phyloP scores from a whole-genome alignment of 1,140 invertebrate species.

The Leptinotarsa lineolata region DNA sequence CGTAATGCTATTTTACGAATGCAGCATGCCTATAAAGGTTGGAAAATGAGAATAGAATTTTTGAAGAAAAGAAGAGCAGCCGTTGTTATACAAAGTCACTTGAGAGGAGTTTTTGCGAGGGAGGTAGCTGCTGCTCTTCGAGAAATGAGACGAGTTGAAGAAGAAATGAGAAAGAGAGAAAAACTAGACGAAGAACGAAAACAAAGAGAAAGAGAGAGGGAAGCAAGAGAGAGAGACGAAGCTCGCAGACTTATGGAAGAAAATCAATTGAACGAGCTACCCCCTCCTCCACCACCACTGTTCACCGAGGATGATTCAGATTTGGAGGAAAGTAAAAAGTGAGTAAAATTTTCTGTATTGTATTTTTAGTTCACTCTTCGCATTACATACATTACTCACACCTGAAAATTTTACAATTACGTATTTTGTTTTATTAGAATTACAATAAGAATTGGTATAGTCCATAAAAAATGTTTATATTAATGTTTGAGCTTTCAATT shows the following conservation, averaged over 20 bases:
- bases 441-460: too few species aligned
- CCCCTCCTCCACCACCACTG: constrained; percentile 33
- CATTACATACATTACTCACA: too few species aligned
- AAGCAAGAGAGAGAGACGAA: constrained; percentile 54
- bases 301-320: constrained; percentile 36
- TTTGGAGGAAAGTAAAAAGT: constrained; percentile 62
- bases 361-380: too few species aligned
- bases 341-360: constrained; percentile 33
- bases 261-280: constrained; percentile 37
- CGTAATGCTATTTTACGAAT: constrained; percentile 76
- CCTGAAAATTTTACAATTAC: too few species aligned
- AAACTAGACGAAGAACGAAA: constrained; percentile 68
- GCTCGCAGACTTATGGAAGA: constrained; percentile 28
- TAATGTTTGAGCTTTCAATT: too few species aligned
- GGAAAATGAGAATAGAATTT: constrained; percentile 83
- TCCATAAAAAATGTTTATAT: too few species aligned
- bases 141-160: constrained; percentile 90
- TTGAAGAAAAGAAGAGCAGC: constrained; percentile 81
- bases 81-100: constrained; percentile 86
- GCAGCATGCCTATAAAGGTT: constrained; percentile 85
- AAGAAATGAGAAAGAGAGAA: constrained; percentile 79
- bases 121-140: constrained; percentile 81
- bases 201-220: constrained; percentile 54
- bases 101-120: constrained; percentile 87
- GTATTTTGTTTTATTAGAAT: too few species aligned